A percentile compares a stretch with the other conserved stretches of the same genome.
phyloP scores from a whole-genome alignment of 2,797 vertebrate genomes.

The Sebastes nivosus region DNA sequence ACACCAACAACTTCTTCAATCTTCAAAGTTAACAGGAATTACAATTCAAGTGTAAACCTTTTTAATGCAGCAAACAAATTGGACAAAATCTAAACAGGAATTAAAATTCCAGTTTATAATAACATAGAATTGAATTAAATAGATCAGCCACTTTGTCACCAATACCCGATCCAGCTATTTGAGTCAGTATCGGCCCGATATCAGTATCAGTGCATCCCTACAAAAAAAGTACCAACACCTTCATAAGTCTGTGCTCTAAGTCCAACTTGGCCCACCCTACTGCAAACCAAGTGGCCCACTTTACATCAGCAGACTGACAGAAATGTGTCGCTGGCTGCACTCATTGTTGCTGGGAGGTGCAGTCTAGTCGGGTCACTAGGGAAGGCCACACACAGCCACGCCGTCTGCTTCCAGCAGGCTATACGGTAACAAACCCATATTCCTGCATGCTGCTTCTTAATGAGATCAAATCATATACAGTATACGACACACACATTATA shows the following conservation, averaged over 20 bases:
- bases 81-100: neutral
- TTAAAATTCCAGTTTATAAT: neutral
- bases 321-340: slow-evolving; percentile 66
- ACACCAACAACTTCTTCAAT: too few relatives aligned
- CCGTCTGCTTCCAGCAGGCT: slow-evolving; percentile 19
- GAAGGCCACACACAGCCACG: slow-evolving; percentile 32
- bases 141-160: neutral
- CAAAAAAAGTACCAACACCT: neutral
- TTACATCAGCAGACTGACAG: slow-evolving; percentile 51
- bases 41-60: neutral
- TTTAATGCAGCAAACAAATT: neutral
- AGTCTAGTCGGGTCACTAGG: slow-evolving; percentile 21
- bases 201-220: neutral
- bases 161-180: neutral
- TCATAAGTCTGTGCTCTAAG: neutral
- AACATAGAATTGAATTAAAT: neutral
- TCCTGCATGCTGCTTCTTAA: neutral
- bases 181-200: neutral
- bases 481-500: neutral
- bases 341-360: slow-evolving; percentile 15
- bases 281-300: slow-evolving; percentile 64
- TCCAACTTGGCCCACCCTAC: slow-evolving; percentile 13
- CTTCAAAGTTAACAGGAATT: too few relatives aligned
- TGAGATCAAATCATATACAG: neutral
- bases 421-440: neutral